Base-by-base conservation (phyloP, 1,140 invertebrate species). In the Drosophila sproati region DNA sequence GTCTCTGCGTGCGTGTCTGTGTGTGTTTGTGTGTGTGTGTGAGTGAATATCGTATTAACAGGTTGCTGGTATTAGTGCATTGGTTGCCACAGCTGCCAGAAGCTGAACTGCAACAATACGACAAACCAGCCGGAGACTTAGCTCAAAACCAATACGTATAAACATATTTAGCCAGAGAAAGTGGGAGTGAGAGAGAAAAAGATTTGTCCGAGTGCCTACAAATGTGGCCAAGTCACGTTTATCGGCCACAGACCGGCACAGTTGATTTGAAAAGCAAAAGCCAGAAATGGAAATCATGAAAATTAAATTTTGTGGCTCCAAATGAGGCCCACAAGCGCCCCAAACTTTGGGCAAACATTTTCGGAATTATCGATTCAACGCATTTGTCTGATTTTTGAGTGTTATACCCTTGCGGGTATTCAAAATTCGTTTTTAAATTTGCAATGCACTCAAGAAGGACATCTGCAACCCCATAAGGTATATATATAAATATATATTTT, bases 191-290 rank as follows among this genome's bases (percentile, higher is more conserved):
- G 39, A 10, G 39, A n/a, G 4, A 2, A 4, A n/a, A 4, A 43
- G 10, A 43, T 3, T 56, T 67, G 77, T 68, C 80, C 47, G 72
- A 61, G 85, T 83, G 74, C 71, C 70, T 76, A 67, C 37, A 73
- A 81, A 78, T 68, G 85, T 83, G 77, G 74, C 61, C 78, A 77
- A 85, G 85, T 85, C 85, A 89, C 77, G 85, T 88, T 89, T 85
- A 75, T 80, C 66, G 78, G 59, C 77, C 85, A 89, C 85, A 88
- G 63, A 68, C 37, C 55, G n/a, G 29, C 12, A 10, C 54, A 59
- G 48, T 67, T 45, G 43, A 28, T 45, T 47, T 10, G 28, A 59
- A 32, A 7, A 10, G 10, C 28, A 29, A 37, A 41, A 20, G 12
- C 4, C 35, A 20, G 3, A 35, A 34, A 50, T 34, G 3, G 12